These are phyloP conservation scores for Drosophila serrata DNA, from an alignment of 1,140 invertebrate species.

Conservation along the genomic window DNA sequence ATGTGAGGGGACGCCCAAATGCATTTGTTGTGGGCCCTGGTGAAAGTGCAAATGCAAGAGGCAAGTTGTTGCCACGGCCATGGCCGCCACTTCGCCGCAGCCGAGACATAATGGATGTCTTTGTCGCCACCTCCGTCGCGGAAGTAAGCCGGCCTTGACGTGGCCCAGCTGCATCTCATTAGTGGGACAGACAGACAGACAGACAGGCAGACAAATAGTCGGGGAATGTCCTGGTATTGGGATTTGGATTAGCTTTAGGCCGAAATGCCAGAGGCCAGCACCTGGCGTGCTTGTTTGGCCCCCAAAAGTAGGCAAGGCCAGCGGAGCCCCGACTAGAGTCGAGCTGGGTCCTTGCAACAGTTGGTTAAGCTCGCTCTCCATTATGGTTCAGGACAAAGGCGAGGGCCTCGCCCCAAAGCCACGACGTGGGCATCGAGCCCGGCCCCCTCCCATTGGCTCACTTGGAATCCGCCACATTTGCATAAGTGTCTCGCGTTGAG, in stretches of 20 bases:
- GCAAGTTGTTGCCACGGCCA: conserved; percentile 59
- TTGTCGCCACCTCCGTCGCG: conserved; percentile 61
- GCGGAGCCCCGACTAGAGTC: conserved; percentile 11
- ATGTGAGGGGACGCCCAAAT: conserved; percentile 12
- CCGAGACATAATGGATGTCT: conserved; percentile 61
- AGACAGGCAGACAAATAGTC: conserved; percentile 17
- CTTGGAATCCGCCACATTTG: conserved; percentile 45
- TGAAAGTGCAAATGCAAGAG: conserved; percentile 63
- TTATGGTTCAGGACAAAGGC: conserved; percentile 21
- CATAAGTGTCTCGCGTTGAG: conserved; percentile 52
- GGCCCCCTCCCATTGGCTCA: conserved; percentile 4
- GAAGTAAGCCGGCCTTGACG: conserved; percentile 81
- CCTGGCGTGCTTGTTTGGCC: conserved; percentile 39
- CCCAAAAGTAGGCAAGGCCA: conserved; percentile 53
- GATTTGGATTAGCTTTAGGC: conserved; percentile 36
- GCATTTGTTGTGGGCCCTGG: conserved; percentile 45
- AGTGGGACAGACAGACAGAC: conserved; percentile 40
- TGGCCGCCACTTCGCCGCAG: conserved; percentile 28
- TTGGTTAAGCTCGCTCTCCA: conserved; percentile 34
- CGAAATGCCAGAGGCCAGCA: conserved; percentile 55
- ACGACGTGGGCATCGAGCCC: conserved; percentile 36
- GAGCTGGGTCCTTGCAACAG: conserved; percentile 18
- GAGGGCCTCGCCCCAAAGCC: conserved; percentile 46
- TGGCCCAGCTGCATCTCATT: conserved; percentile 71
- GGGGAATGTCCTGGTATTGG: conserved; percentile 40